A percentile compares a stretch with the other conserved stretches of the same genome.
Evolutionary conservation across 2,888 invertebrate species (phyloP).

Genomic region (Erebia epiphron): DNA sequence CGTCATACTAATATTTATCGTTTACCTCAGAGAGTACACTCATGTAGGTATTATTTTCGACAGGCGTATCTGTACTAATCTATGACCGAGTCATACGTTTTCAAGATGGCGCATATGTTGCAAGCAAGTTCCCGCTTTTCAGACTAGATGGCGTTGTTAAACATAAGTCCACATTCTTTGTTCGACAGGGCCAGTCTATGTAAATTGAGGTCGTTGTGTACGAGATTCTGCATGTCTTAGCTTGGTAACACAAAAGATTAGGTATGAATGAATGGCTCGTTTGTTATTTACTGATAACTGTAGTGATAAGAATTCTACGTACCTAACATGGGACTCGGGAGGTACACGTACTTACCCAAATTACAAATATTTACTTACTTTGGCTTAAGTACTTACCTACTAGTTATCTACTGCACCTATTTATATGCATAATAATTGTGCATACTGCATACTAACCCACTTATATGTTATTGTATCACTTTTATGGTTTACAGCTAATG

Average conservation of each 20-base stretch:
- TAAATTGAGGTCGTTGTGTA: no score
- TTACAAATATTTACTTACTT: neutral
- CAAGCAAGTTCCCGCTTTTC: no score
- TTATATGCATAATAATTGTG: neutral
- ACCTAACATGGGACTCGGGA: neutral
- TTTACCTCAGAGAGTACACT: no score
- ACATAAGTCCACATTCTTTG: no score
- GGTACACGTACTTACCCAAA: neutral
- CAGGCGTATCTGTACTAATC: no score
- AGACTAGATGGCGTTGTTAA: no score
- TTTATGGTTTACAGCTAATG: neutral
- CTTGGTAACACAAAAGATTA: neutral
- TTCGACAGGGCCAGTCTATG: no score
- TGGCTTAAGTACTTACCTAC: neutral
- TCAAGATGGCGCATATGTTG: no score
- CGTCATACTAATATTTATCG: no score
- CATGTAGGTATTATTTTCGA: no score
- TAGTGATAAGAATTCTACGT: conserved; percentile 1
- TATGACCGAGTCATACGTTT: no score
- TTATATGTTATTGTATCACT: conserved; percentile 1
- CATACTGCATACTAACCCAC: neutral
- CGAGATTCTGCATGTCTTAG: neutral
- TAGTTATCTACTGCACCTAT: no score
- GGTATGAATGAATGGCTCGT: neutral
- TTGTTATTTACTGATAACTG: neutral